These are phyloP conservation scores for Lepilemur ruficaudatus DNA, from an alignment of 2,797 vertebrate genomes.

Conservation along the genomic window DNA sequence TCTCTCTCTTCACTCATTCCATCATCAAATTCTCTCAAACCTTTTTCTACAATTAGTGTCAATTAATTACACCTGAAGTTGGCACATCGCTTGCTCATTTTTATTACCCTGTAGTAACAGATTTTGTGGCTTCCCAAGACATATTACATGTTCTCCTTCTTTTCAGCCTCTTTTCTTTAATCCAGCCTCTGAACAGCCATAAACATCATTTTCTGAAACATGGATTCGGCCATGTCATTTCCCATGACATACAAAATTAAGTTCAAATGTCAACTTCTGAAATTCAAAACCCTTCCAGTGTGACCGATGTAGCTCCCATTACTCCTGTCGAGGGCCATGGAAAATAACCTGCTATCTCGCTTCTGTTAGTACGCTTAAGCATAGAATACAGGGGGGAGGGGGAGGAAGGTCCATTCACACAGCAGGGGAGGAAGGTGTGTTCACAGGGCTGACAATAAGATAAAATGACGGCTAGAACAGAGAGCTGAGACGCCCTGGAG, in stretches of 20 bases:
- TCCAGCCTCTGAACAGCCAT: background rate
- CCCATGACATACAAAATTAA: background rate
- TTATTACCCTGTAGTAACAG: fast-evolving
- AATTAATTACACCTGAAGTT: background rate
- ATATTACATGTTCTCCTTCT: background rate
- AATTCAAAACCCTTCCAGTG: background rate
- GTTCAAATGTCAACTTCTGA: background rate
- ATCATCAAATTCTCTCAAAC: background rate
- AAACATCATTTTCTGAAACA: background rate
- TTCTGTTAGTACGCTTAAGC: too few relatives aligned
- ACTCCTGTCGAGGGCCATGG: too few relatives aligned
- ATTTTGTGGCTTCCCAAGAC: background rate
- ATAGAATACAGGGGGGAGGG: too few relatives aligned
- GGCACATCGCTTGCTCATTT: background rate
- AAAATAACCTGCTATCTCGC: too few relatives aligned
- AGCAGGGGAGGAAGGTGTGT: too few relatives aligned
- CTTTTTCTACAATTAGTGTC: background rate
- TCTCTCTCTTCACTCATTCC: background rate
- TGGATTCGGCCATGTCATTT: background rate
- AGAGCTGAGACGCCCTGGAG: too few relatives aligned
- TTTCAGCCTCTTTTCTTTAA: background rate
- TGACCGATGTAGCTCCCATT: background rate
- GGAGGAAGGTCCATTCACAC: too few relatives aligned
- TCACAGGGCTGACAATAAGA: too few relatives aligned
- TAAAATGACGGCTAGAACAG: too few relatives aligned